Evolutionary conservation across 2,113 vertebrate species (phyloP).

Genomic region (Tor tambroides): DNA sequence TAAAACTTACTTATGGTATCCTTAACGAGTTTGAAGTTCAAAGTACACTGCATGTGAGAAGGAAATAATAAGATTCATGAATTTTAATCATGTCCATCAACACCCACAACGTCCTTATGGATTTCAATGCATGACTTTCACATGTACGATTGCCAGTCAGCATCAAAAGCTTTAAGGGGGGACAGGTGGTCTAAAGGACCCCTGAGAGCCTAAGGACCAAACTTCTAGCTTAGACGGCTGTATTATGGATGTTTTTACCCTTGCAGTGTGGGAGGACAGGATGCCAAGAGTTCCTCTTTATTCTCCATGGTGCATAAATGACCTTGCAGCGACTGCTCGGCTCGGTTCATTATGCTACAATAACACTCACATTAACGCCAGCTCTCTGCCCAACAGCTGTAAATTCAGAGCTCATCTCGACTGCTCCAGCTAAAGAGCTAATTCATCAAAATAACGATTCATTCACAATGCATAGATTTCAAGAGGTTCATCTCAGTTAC

Average conservation of each 20-base stretch:
- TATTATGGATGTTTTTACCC: slow-evolving; percentile 42
- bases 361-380: slow-evolving; percentile 4
- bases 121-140: slow-evolving; percentile 35
- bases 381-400: slow-evolving; percentile 21
- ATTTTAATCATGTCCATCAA: slow-evolving; percentile 42
- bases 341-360: slow-evolving; percentile 26
- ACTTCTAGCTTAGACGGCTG: slow-evolving; percentile 1
- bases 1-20: not conserved
- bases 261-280: slow-evolving; percentile 35
- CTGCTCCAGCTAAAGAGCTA: slow-evolving; percentile 10
- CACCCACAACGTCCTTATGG: not conserved
- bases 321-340: slow-evolving; percentile 31
- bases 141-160: slow-evolving; percentile 30
- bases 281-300: slow-evolving; percentile 18
- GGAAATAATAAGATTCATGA: slow-evolving; percentile 20
- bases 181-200: slow-evolving; percentile 22
- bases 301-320: slow-evolving; percentile 33
- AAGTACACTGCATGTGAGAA: not conserved
- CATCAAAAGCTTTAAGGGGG: slow-evolving; percentile 36
- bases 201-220: slow-evolving; percentile 23
- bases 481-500: slow-evolving; percentile 16
- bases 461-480: slow-evolving; percentile 19
- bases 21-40: not conserved
- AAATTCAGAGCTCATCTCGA: slow-evolving; percentile 13
- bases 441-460: slow-evolving; percentile 28